Base-by-base conservation (phyloP, 2,888 invertebrate species). In the Xylota sylvarum region DNA sequence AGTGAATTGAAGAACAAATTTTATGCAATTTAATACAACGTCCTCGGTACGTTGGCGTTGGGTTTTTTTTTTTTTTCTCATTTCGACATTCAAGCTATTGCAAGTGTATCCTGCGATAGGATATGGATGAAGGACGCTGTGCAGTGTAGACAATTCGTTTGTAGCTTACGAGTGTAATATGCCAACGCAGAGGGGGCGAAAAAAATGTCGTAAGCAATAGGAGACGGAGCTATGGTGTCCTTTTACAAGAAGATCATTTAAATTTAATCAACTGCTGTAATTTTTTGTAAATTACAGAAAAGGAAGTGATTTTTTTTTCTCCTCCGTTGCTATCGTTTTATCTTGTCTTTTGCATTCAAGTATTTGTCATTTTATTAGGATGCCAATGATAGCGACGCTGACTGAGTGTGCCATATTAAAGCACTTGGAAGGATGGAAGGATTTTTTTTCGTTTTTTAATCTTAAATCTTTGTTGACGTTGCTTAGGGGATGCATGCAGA, bases 21-120 rank as follows among this genome's bases (percentile, higher is more conserved):
- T 67, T 37, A 12, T 52, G 48, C 32, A 65, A 65, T 65, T 65
- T 50, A 35, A 35, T 65, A 62, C 58, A 58, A 55, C 14, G 55
- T 12, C 55, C 17, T 10, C 10, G 19, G 19, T 10, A 50, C 50
- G 43, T 14, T 32, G 6, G 32, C 17, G 5, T 10, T 12, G 23
- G 12, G 10, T 50, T 50, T 17, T 10, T 10, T 12, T 10, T 50
- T 23, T 37, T 32, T 32, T 3, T 32, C 3, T 23, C 23, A 3
- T 23, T 23, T 14, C 14, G 17, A 6, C 12, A 56, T n/a, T 23
- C 27, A 17, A 56, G n/a, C 4, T 9, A 17, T 17, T 56, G 32
- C 7, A 32, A 35, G 17, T 9, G 27, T 30, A 32, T 55, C 30
- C 32, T 30, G 12, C 6, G 27, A 19, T 27, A n/a, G 12, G 27